These are phyloP conservation scores for Catonia carolina DNA, from an alignment of 2,888 invertebrate species.

Conservation along the genomic window DNA sequence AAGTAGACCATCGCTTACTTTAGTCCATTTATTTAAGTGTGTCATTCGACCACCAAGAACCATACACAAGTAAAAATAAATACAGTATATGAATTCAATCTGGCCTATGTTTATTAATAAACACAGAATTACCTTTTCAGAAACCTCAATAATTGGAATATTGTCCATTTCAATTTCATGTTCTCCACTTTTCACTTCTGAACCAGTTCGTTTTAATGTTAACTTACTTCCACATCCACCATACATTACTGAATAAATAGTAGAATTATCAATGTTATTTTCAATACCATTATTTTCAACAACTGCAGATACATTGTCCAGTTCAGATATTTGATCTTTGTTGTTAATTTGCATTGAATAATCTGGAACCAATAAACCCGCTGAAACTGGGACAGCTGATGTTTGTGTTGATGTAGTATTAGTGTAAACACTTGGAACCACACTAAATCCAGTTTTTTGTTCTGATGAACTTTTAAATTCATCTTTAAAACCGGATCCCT, in stretches of 20 bases:
- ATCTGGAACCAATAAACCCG: too few relatives aligned
- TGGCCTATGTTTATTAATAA: too few relatives aligned
- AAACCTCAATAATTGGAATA: too few relatives aligned
- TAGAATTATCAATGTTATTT: conserved; percentile 40
- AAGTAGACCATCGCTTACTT: too few relatives aligned
- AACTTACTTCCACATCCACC: conserved; percentile 76
- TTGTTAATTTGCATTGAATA: too few relatives aligned
- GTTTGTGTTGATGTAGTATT: conserved; percentile 53
- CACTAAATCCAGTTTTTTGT: conserved; percentile 62
- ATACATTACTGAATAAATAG: conserved; percentile 71
- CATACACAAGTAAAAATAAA: too few relatives aligned
- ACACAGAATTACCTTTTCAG: too few relatives aligned
- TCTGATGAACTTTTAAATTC: conserved; percentile 66
- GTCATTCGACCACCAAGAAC: too few relatives aligned
- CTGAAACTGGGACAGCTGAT: conserved; percentile 35
- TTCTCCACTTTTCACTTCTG: conserved; percentile 11
- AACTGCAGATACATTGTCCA: conserved; percentile 36
- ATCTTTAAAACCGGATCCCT: conserved; percentile 71
- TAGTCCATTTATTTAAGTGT: too few relatives aligned
- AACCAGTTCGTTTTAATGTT: conserved; percentile 69
- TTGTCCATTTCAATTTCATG: not conserved
- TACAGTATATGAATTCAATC: too few relatives aligned
- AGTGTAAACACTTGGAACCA: conserved; percentile 65
- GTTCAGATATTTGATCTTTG: too few relatives aligned
- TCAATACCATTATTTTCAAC: conserved; percentile 41